Evolutionary conservation across 2,113 vertebrate species (phyloP), one percentile per base, ranked within the genome.

Genomic region (Triplophysa dalaica): DNA sequence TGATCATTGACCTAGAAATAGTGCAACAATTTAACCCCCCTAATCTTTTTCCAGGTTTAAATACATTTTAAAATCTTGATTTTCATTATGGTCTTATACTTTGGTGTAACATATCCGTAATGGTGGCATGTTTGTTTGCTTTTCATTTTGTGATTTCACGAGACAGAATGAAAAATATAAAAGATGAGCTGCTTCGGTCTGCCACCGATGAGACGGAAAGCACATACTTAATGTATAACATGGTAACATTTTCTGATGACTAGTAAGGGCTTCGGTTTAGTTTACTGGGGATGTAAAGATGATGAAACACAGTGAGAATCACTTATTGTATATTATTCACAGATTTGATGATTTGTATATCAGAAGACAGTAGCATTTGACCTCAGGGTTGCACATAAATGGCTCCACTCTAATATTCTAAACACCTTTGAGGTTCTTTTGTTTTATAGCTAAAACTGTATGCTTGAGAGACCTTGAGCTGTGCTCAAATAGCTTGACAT

Each of bases 401-500:
- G 17, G 10, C 48, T 45, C 48, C 13, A n/a, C 61, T 70, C 45
- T 54, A 50, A 2, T 62, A 54, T 75, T 75, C 48, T 43, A 29
- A 79, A 79, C 13, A 75, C 56, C 56, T 58, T 8, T 22, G 38
- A 38, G 60, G 24, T 70, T 10, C 13, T 38, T 50, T 56, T 76
- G 60, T 60, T 84, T 73, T 60, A 74, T 68, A 66, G 54, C 63
- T 68, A 33, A 83, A 83, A 16, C 48, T 21, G 12, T 48, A 10
- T 72, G 68, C 84, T 79, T 85, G 79, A 86, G 84, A 73, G 82
- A 52, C 52, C 13, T 22, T 69, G 60, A 79, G 26, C 67, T 13
- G 80, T 84, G 82, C 75, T n/a, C n/a, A n/a, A n/a, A n/a, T n/a
- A 80, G 84, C 85, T 60, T 77, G 63, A 89, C 82, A 69, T 85